Evolutionary conservation across 2,113 vertebrate genomes (phyloP).

Genomic region (Tiliqua scincoides): DNA sequence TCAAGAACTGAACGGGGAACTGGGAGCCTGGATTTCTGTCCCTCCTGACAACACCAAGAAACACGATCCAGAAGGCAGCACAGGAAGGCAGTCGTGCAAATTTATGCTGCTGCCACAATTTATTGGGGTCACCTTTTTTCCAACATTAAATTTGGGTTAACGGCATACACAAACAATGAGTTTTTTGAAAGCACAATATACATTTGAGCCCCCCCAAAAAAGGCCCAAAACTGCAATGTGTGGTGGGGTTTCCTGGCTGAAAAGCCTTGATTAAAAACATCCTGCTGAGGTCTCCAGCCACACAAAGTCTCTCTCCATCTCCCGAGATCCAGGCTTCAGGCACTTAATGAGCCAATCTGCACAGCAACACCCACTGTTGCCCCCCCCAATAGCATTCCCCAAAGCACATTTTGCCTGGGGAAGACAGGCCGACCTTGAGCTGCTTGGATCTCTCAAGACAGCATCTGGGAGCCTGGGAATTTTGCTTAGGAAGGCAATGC

Average conservation of each 20-base stretch:
- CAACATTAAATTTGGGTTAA: neutral
- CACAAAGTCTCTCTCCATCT: neutral
- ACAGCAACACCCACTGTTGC: neutral
- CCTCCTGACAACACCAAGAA: neutral
- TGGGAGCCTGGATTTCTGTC: no score
- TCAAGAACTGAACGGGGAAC: neutral
- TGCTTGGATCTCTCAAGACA: neutral
- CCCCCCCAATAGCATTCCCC: neutral
- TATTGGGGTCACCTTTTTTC: neutral
- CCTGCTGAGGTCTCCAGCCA: neutral
- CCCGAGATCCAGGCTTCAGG: neutral
- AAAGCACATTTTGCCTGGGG: neutral
- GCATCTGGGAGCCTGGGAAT: neutral
- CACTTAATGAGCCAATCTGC: neutral
- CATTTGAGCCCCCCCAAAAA: neutral
- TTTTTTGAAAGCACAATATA: neutral
- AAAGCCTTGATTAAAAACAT: neutral
- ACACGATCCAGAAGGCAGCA: neutral
- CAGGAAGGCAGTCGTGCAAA: neutral
- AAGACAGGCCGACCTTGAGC: neutral
- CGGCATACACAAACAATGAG: no score
- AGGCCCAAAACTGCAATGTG: no score
- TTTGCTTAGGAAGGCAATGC: constrained; percentile 8
- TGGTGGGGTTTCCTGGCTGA: neutral
- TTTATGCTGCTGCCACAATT: neutral